Conservation (phyloP, 2,888 invertebrate species). For the Siphlonurus alternatus region DNA sequence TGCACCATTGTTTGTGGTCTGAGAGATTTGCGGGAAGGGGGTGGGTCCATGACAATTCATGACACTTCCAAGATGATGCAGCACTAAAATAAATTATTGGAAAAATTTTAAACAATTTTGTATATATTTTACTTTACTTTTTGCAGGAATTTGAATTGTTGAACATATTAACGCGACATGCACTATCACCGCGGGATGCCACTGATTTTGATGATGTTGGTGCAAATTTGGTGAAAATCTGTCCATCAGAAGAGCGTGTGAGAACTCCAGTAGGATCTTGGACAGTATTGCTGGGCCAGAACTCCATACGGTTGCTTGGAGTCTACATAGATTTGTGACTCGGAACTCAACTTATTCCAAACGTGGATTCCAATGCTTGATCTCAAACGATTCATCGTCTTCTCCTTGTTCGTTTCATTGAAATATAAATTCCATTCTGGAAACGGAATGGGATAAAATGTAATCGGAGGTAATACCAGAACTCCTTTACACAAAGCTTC, state of each 20-base stretch:
- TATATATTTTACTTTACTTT: no score
- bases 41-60: no score
- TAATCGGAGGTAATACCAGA: not conserved
- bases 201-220: no score
- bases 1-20: no score
- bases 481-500: not conserved
- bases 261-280: not conserved
- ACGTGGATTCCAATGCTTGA: not conserved
- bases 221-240: no score
- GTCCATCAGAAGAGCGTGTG: conserved; percentile 15
- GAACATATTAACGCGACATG: no score
- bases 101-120: no score
- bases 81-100: no score
- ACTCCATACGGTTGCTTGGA: not conserved
- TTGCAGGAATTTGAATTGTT: no score
- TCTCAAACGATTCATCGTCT: not conserved
- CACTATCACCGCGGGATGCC: no score
- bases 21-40: no score
- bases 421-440: not conserved
- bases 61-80: no score
- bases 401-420: not conserved
- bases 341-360: conserved; percentile 2
- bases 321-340: not conserved
- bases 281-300: not conserved
- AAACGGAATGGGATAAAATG: not conserved